Base-by-base conservation (phyloP, 2,797 vertebrate species). In the Pseudotriccus pelzelni region DNA sequence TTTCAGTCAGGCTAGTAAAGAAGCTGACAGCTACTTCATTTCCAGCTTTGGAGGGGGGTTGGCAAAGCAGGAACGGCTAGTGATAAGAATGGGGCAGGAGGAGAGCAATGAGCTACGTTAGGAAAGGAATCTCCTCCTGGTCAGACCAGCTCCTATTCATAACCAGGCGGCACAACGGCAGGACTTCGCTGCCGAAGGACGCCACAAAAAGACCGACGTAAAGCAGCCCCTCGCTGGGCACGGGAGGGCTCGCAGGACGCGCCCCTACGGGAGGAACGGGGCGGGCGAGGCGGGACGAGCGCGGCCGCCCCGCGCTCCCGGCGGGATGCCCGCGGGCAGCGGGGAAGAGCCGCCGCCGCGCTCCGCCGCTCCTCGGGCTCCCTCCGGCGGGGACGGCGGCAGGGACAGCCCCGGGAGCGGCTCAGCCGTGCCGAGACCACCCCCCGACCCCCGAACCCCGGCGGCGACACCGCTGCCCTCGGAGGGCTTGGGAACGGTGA, bases 251-350 rank as follows among this genome's bases (percentile, higher is more conserved):
- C 8, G 4, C 64, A 22, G 36, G 37, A 21, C 4, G 30, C 0
- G 7, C 14, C 9, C n/a, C 37, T 14, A 44, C 27, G 37, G 9
- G n/a, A 20, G 24, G 11, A 41, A 36, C 7, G 7, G 21, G 14
- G 4, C 4, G 25, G 32, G 32, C 22, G 8, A 41, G 36, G 0
- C 1, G 36, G 46, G 55, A 43, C 12, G 5, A 10, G 6, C 2
- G 2, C 18, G 36, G 36, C 43, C 14, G 17, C 59, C 21, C 58
- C 30, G 6, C 27, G 10, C 23, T 3, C 8, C 39, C 2, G 50
- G 32, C 34, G 34, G 44, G 19, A 43, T 15, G 20, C 34, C 44
- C 30, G 7, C 3, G 9, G 37, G 21, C 28, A 43, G 60, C 10
- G 28, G 39, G 14, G 32, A 9, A 9, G 43, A 15, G 20, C 50